These are phyloP conservation scores for Scortum barcoo DNA, from an alignment of 2,113 vertebrate species.

Conservation along the genomic window DNA sequence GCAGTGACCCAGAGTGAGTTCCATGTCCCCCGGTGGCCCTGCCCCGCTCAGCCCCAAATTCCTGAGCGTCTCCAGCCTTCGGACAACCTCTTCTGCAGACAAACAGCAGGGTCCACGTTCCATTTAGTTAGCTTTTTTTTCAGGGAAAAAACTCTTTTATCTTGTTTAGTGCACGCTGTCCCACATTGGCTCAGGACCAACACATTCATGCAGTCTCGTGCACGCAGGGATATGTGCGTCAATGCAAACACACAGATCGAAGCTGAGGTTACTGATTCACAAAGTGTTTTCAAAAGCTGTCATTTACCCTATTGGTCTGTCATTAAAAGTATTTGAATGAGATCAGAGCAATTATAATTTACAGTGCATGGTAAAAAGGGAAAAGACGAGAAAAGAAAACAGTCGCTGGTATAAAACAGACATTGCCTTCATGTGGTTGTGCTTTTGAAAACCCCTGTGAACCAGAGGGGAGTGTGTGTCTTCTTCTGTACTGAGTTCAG, in stretches of 20 bases:
- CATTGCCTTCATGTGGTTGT: conserved; percentile 69
- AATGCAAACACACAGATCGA: conserved; percentile 42
- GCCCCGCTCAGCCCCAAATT: conserved; percentile 72
- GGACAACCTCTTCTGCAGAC: conserved; percentile 58
- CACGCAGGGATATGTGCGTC: background rate
- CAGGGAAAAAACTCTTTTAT: conserved; percentile 49
- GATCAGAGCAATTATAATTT: conserved; percentile 69
- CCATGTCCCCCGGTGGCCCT: conserved; percentile 68
- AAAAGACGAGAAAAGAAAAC: conserved; percentile 58
- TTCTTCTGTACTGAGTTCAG: conserved; percentile 17
- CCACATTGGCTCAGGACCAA: conserved; percentile 52
- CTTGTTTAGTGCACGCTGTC: conserved; percentile 45
- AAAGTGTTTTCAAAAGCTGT: conserved; percentile 64
- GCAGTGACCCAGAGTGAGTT: conserved; percentile 82
- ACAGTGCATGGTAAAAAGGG: conserved; percentile 42
- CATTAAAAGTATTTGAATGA: conserved; percentile 69
- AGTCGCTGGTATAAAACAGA: conserved; percentile 52
- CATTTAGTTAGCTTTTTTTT: conserved; percentile 47
- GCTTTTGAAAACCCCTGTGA: conserved; percentile 57
- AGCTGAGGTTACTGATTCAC: conserved; percentile 64
- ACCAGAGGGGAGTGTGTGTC: conserved; percentile 25
- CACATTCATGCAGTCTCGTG: conserved; percentile 40
- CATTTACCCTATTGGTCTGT: conserved; percentile 66
- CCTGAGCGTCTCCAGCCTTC: conserved; percentile 68
- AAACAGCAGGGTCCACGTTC: conserved; percentile 70